Base-by-base conservation (phyloP, 2,888 invertebrate genomes). In the Muschampia plurimacula region DNA sequence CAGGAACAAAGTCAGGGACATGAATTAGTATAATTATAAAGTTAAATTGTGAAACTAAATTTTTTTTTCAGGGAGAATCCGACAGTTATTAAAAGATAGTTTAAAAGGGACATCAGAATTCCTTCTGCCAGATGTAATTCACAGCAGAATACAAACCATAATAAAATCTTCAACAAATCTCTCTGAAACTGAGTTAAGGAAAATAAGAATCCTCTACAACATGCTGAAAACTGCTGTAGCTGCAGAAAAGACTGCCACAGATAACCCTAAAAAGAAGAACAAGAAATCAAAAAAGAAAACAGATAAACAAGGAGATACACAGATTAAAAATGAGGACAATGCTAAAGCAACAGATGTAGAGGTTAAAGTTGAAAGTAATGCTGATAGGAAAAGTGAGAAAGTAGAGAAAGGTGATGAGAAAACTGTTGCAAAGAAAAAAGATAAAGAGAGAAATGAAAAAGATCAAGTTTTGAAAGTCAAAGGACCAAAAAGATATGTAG, bases 401-500 rank as follows among this genome's bases (percentile, higher is more conserved):
- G 72, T 67, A 13, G 75, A 77, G 7, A 62, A 52, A 10, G 69
- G 74, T 41, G 75, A 8, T 62, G 39, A 39, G 2, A 65, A 65
- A 22, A 52, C 78, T 46, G 63, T n/a, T 6, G 76, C 74, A 12
- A 79, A 79, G 12, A 81, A 82, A 15, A 80, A 77, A 13, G 78
- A 76, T 60, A 68, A 67, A 69, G 73, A 59, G 9, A 57, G 68
- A 28, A 57, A 4, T 46, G 67, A 59, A 36, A 72, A 63, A 22
- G 44, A 49, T 46, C 74, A 70, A 65, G 72, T 12, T 64, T 57
- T 60, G 22, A 63, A 69, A 8, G 76, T 80, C 57, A 79, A 77
- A 69, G 91, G 72, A 0, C 87, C 90, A 0, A 94, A 93, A 75
- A 84, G 94, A 88, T 94, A 94, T 86, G 90, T 94, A 2, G 93